phyloP scores from a whole-genome alignment of 2,888 invertebrate genomes.

The Acronicta leporina region DNA sequence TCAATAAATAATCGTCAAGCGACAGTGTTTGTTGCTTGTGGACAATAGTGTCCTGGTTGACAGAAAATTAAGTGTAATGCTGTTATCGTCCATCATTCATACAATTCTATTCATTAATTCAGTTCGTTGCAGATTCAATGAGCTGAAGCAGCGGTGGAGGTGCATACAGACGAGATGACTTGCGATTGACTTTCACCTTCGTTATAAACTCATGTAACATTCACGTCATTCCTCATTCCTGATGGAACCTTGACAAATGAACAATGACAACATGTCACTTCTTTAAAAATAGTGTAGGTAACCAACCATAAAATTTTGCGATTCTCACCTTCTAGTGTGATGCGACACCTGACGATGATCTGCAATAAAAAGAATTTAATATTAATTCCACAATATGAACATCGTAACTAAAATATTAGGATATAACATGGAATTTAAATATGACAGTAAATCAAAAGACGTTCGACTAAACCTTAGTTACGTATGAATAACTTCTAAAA shows the following conservation, averaged over 20 bases:
- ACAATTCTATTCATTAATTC: slow-evolving; percentile 64
- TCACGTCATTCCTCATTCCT: slow-evolving; percentile 62
- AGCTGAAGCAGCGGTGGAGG: slow-evolving; percentile 58
- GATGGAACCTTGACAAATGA: slow-evolving; percentile 43
- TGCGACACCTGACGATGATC: slow-evolving; percentile 53
- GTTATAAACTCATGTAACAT: slow-evolving; percentile 63
- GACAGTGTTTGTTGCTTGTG: slow-evolving; percentile 9
- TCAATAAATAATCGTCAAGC: slow-evolving; percentile 23
- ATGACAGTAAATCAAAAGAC: slow-evolving; percentile 1
- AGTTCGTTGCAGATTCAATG: slow-evolving; percentile 62
- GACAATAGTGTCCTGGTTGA: slow-evolving; percentile 19
- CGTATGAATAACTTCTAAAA: slow-evolving; percentile 7
- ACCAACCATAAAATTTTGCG: slow-evolving; percentile 24
- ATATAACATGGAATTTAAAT: slow-evolving; percentile 1
- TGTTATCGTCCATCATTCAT: slow-evolving; percentile 57
- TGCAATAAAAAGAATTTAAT: slow-evolving; percentile 54
- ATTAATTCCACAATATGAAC: slow-evolving; percentile 36
- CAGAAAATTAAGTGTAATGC: slow-evolving; percentile 22
- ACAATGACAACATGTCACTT: slow-evolving; percentile 30
- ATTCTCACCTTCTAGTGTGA: slow-evolving; percentile 59
- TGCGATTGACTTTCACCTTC: slow-evolving; percentile 72
- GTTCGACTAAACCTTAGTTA: not conserved
- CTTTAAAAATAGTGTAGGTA: slow-evolving; percentile 32
- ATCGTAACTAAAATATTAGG: slow-evolving; percentile 4
- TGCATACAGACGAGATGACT: slow-evolving; percentile 69